Conservation (phyloP, 2,113 vertebrate genomes). For the Bubo blakistoni region DNA sequence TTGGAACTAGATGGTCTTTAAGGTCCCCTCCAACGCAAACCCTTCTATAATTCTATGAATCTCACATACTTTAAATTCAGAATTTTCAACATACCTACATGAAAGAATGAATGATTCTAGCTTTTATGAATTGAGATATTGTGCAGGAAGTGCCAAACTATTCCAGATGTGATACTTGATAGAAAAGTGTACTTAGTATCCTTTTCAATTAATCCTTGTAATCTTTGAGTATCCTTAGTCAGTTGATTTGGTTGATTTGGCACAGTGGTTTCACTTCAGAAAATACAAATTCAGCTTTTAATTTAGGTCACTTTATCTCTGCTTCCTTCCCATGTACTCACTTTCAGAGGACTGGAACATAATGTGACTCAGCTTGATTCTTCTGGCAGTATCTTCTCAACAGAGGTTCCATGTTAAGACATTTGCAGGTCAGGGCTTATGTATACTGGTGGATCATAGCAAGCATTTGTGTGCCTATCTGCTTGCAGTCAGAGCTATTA, state of each 20-base stretch:
- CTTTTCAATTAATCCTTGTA: not conserved
- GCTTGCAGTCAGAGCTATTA: not conserved
- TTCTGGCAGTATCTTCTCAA: conserved; percentile 28
- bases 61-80: not conserved
- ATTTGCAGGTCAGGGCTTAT: conserved; percentile 19
- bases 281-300: conserved; percentile 32
- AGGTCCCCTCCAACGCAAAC: too few species aligned
- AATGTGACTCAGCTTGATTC: conserved; percentile 49
- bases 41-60: not conserved
- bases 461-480: not conserved
- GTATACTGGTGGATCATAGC: not conserved
- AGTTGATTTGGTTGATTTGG: not conserved
- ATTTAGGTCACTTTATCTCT: conserved; percentile 32
- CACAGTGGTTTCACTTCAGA: not conserved
- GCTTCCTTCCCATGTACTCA: conserved; percentile 4
- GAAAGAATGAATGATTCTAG: not conserved
- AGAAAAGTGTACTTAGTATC: not conserved
- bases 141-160: not conserved
- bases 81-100: not conserved
- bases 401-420: conserved; percentile 13
- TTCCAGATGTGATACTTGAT: not conserved
- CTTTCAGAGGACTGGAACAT: conserved; percentile 20
- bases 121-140: not conserved
- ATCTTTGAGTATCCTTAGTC: not conserved
- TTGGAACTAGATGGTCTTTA: too few species aligned